Evolutionary conservation across 2,797 vertebrate genomes (phyloP), one percentile per base, ranked within the genome.

Genomic region (Alauda arvensis): DNA sequence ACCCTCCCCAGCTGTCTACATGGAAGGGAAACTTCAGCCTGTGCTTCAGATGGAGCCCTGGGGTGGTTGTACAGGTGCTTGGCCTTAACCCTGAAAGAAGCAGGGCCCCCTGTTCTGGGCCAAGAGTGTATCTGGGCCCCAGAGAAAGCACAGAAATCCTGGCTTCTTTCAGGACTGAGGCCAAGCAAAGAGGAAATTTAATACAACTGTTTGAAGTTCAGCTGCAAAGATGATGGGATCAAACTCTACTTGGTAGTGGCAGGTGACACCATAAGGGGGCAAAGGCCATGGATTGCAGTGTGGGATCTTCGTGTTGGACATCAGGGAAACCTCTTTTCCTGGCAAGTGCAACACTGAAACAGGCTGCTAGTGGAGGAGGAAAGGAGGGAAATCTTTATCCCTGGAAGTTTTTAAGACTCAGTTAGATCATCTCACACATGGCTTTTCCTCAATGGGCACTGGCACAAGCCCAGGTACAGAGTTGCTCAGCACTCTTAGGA

Each of bases 21-120:
- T 61, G 81, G 84, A 82, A 74, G 66, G 11, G 61, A 74, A 93
- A 48, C 61, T 57, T 45, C 78, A 89, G 71, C 78, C 56, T 31
- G 57, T 11, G 9, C 67, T 81, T 94, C 63, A 56, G 45, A 77
- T 77, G 86, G 86, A 88, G 68, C 86, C 75, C 72, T 63, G 71
- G 46, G 57, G 17, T 74, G 69, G 46, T 53, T 86, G 57, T 77
- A 60, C 91, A 92, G 88, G 94, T 91, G 86, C 78, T 92, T 88
- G 90, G 88, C 78, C 77, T 77, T 81, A 82, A 67, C 81, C 82
- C 84, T 80, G 62, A 14, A 53, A 79, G 75, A 93, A 72, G 42
- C 56, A 60, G 49, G 26, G 61, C 52, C 69, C 75, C 63, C 68
- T 66, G 23, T 61, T 81, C 75, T 61, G 69, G 34, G 76, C 85